phyloP scores from a whole-genome alignment of 2,797 vertebrate species.

The Smutsia gigantea region DNA sequence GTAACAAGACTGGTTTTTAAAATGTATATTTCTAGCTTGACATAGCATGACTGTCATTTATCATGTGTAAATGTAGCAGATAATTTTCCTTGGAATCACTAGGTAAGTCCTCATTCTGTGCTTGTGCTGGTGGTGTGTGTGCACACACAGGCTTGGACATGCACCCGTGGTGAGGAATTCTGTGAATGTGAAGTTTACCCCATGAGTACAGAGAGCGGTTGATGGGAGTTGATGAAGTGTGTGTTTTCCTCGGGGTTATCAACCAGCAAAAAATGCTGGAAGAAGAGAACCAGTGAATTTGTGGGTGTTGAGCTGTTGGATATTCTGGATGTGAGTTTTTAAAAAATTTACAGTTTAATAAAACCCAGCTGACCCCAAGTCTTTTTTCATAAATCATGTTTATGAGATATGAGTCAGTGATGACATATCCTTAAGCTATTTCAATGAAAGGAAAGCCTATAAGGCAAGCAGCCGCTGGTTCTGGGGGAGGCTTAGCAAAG shows the following conservation, averaged over 20 bases:
- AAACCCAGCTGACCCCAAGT: conserved; percentile 33
- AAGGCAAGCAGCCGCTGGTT: not conserved
- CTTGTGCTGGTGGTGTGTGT: accelerated
- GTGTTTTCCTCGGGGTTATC: not conserved
- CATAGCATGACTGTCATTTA: not conserved
- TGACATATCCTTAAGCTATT: not conserved
- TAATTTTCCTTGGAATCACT: conserved; percentile 33
- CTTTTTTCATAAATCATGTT: conserved; percentile 1
- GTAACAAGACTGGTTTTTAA: conserved; percentile 21
- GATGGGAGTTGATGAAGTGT: not conserved
- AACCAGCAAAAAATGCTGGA: not conserved
- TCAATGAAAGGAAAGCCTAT: not conserved
- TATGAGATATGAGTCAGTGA: conserved; percentile 41
- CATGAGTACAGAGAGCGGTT: accelerated
- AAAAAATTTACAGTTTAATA: conserved; percentile 39
- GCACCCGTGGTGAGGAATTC: not conserved
- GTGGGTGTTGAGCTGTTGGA: not conserved
- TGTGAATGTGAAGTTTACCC: not conserved
- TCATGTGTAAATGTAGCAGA: not conserved
- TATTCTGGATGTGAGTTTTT: not conserved
- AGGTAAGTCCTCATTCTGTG: not conserved
- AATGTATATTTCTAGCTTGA: conserved; percentile 40
- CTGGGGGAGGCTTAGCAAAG: not conserved
- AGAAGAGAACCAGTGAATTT: not conserved
- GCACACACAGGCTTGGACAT: accelerated